phyloP scores from a whole-genome alignment of 2,113 vertebrate species.

The Sakesphorus luctuosus region DNA sequence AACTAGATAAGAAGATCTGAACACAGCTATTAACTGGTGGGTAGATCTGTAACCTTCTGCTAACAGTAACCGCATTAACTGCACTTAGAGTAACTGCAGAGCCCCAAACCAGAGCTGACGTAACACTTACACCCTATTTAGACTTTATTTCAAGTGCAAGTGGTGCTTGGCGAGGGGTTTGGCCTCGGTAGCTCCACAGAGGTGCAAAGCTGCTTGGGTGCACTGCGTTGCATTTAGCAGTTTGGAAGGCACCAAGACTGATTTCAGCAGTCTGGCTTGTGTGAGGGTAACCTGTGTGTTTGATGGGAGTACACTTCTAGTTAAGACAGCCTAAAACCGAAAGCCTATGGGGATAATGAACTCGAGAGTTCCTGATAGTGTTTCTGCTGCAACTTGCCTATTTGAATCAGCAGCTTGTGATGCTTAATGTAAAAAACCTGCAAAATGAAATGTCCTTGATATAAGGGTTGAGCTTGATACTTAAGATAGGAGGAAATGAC shows the following conservation, averaged over 20 bases:
- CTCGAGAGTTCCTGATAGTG: not conserved
- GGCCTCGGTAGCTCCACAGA: not conserved
- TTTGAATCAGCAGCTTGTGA: constrained; percentile 10
- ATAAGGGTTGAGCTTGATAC: not conserved
- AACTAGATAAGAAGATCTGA: not conserved
- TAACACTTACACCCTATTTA: not conserved
- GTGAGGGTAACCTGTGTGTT: fast-evolving
- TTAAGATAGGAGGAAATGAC: not conserved
- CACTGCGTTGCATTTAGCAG: not conserved
- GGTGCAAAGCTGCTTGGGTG: not conserved
- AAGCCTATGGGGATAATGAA: not conserved
- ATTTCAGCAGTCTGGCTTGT: not conserved
- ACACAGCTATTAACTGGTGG: not conserved
- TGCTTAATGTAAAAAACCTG: not conserved
- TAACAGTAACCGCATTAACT: not conserved
- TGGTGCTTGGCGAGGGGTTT: not conserved
- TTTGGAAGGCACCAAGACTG: not conserved
- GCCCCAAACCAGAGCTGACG: not conserved
- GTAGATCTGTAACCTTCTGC: constrained; percentile 10
- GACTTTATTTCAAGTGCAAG: not conserved
- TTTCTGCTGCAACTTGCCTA: not conserved
- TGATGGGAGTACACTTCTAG: not conserved
- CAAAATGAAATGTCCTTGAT: not conserved
- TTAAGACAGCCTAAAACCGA: constrained; percentile 22
- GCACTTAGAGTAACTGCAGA: not conserved